Evolutionary conservation across 2,797 vertebrate genomes (phyloP).

Genomic region (Fistularia tabacaria): DNA sequence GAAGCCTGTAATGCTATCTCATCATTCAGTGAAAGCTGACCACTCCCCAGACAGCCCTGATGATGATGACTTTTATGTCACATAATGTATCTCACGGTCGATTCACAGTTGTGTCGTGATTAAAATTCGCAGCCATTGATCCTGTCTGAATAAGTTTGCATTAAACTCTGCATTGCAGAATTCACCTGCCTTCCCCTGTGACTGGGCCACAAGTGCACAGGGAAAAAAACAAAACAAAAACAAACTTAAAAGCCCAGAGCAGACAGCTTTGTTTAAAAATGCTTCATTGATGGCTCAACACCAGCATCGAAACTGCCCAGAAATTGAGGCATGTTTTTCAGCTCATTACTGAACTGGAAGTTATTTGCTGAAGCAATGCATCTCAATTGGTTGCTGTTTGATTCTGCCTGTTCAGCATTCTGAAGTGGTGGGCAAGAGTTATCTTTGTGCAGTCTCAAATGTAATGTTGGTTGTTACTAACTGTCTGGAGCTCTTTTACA

Average conservation of each 20-base stretch:
- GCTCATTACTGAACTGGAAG: not conserved
- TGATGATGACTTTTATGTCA: constrained; percentile 26
- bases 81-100: constrained; percentile 28
- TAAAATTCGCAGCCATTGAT: constrained; percentile 22
- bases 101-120: constrained; percentile 9
- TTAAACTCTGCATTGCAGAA: not conserved
- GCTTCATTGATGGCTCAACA: not conserved
- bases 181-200: not conserved
- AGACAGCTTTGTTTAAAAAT: not conserved
- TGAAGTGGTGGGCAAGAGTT: not conserved
- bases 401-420: not conserved
- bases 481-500: too few relatives aligned
- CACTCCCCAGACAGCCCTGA: constrained; percentile 42
- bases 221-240: too few relatives aligned
- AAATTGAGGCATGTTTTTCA: not conserved
- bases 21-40: constrained; percentile 65
- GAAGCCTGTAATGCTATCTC: constrained; percentile 43
- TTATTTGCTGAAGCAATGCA: too few relatives aligned
- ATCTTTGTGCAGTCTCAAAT: not conserved
- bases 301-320: not conserved
- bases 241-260: not conserved
- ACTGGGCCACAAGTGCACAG: too few relatives aligned
- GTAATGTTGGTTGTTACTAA: not conserved
- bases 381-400: too few relatives aligned
- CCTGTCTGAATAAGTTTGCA: constrained; percentile 10